phyloP scores from a whole-genome alignment of 2,113 vertebrate genomes.

The Callocephalon fimbriatum region DNA sequence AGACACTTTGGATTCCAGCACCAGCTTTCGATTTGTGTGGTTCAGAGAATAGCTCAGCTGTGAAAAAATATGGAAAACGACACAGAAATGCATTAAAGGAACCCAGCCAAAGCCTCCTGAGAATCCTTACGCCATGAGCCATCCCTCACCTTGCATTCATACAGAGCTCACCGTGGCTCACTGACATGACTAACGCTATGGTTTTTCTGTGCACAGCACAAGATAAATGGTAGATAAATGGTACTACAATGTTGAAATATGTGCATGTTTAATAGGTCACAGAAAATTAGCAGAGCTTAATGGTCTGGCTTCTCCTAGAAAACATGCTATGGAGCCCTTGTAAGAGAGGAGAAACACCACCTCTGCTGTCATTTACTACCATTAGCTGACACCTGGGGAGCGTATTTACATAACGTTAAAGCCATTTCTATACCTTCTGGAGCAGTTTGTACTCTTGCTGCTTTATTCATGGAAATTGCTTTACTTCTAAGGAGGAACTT shows the following conservation, averaged over 20 bases:
- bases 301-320: not conserved
- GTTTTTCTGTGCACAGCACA: not conserved
- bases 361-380: not conserved
- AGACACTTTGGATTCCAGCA: constrained; percentile 85
- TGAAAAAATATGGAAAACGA: not conserved
- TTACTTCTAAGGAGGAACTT: not conserved
- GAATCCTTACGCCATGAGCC: not conserved
- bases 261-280: not conserved
- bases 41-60: constrained; percentile 85
- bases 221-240: not conserved
- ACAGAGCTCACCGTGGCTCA: not conserved
- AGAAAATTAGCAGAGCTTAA: not conserved
- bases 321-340: not conserved
- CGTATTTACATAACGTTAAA: not conserved
- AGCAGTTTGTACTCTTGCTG: not conserved
- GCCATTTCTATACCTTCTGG: not conserved
- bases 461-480: not conserved
- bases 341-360: not conserved
- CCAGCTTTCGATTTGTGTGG: constrained; percentile 89
- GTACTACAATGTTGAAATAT: not conserved
- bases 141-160: not conserved
- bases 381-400: not conserved
- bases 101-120: not conserved
- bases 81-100: not conserved
- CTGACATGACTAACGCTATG: not conserved